Percentiles rank a stretch among this genome's conserved stretches.
phyloP scores from a whole-genome alignment of 2,113 vertebrate species.

The Micronycteris hirsuta region DNA sequence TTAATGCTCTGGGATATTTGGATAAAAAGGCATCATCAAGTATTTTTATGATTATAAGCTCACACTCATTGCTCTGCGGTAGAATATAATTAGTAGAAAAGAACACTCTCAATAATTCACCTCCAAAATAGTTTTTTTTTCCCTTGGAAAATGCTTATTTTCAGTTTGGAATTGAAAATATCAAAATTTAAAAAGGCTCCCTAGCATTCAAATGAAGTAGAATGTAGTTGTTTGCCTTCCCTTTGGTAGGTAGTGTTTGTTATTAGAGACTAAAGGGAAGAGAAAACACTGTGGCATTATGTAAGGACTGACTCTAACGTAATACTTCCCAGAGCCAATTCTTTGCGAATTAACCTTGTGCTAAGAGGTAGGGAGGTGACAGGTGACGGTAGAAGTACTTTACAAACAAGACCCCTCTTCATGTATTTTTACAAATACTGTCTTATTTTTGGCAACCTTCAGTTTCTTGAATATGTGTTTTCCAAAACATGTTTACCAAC shows the following conservation, averaged over 20 bases:
- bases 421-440: conserved; percentile 17
- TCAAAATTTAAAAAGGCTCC: conserved; percentile 38
- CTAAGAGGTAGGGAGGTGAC: background rate
- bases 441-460: conserved; percentile 42
- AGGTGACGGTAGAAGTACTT: background rate
- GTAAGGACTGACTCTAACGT: background rate
- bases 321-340: background rate
- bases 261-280: conserved; percentile 19
- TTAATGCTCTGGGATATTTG: conserved; percentile 59
- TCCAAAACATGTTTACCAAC: conserved; percentile 61
- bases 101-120: conserved; percentile 47
- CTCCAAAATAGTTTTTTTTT: background rate
- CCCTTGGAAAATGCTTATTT: conserved; percentile 38
- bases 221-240: background rate
- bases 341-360: background rate
- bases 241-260: background rate
- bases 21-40: conserved; percentile 58
- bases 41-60: conserved; percentile 59
- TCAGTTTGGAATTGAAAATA: conserved; percentile 43
- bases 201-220: conserved; percentile 24
- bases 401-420: background rate
- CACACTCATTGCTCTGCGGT: conserved; percentile 46
- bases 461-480: background rate
- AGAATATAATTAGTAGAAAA: conserved; percentile 48
- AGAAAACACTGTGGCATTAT: conserved; percentile 1